Percentiles rank a stretch among this genome's conserved stretches.
Evolutionary conservation across 2,113 vertebrate genomes (phyloP).

Genomic region (Heloderma charlesbogerti): DNA sequence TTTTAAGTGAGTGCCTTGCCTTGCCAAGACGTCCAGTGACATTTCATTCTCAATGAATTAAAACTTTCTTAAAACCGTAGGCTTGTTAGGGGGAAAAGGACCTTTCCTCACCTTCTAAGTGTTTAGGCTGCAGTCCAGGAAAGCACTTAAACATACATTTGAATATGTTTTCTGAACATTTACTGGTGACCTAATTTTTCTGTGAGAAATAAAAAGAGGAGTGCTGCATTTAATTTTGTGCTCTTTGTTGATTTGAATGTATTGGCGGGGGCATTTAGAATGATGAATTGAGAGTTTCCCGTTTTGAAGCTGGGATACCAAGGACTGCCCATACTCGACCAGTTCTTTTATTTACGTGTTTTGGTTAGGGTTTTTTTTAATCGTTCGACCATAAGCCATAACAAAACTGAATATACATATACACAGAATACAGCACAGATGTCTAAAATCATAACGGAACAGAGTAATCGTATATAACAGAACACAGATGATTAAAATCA

Average conservation of each 20-base stretch:
- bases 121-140: slow-evolving; percentile 19
- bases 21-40: background rate
- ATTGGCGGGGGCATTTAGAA: background rate
- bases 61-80: slow-evolving; percentile 9
- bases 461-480: slow-evolving; percentile 4
- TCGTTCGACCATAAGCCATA: slow-evolving; percentile 2
- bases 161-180: background rate
- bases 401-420: background rate
- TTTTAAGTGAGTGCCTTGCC: slow-evolving; percentile 6
- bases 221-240: background rate
- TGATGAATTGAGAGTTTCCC: background rate
- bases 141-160: slow-evolving; percentile 17
- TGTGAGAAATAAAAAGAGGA: background rate
- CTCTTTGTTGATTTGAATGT: background rate
- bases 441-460: slow-evolving; percentile 13
- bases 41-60: background rate
- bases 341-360: slow-evolving; percentile 4
- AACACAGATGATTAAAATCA: slow-evolving; percentile 9
- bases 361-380: background rate
- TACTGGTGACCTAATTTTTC: slow-evolving; percentile 11
- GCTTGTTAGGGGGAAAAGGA: background rate
- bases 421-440: slow-evolving; percentile 6
- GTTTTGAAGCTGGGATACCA: background rate
- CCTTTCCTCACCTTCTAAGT: background rate
- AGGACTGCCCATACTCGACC: background rate